These are phyloP conservation scores for Macrosiphum euphorbiae DNA, from an alignment of 2,888 invertebrate genomes.

Conservation along the genomic window DNA sequence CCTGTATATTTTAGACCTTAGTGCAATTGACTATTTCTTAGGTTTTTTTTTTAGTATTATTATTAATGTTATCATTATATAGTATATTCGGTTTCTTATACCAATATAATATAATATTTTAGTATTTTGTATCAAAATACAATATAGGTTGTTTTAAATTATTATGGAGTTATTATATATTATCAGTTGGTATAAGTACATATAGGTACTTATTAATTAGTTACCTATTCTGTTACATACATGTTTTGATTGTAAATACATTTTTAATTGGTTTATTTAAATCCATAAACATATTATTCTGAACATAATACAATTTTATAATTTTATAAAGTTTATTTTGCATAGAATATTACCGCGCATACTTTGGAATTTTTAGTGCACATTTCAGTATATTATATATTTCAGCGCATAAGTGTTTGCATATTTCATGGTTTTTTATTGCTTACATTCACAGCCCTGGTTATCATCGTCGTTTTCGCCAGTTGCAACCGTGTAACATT, in stretches of 20 bases:
- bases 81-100: too few relatives aligned
- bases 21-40: neutral
- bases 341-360: neutral
- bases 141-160: too few relatives aligned
- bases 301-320: neutral
- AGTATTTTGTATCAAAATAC: too few relatives aligned
- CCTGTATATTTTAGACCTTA: neutral
- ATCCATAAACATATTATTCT: neutral
- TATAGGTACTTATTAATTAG: neutral
- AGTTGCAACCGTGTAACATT: neutral
- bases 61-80: too few relatives aligned
- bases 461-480: neutral
- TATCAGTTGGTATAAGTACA: neutral
- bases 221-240: neutral
- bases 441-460: neutral
- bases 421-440: neutral
- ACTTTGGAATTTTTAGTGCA: neutral
- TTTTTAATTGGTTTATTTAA: neutral
- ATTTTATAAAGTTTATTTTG: neutral
- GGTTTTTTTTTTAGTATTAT: too few relatives aligned
- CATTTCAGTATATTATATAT: neutral
- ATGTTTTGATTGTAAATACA: neutral
- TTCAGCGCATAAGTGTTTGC: neutral
- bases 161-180: neutral
- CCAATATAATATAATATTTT: too few relatives aligned